Conservation (phyloP, 2,797 vertebrate genomes). For the Falco columbarius region DNA sequence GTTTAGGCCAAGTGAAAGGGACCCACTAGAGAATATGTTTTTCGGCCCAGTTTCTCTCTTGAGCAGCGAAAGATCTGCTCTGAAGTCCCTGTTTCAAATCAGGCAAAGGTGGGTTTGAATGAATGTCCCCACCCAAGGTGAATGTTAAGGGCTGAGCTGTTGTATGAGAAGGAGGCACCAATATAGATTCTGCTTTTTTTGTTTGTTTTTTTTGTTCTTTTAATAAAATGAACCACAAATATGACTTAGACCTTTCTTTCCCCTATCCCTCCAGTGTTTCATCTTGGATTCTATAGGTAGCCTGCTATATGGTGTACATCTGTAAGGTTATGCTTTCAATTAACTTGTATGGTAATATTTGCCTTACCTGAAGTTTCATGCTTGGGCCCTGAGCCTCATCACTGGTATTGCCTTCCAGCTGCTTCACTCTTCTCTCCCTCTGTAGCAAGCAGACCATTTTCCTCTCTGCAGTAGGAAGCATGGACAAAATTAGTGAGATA, state of each 20-base stretch:
- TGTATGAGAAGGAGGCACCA: background rate
- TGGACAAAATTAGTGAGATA: background rate
- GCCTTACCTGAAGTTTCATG: background rate
- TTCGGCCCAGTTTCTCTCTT: background rate
- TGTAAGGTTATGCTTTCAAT: background rate
- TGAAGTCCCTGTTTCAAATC: background rate
- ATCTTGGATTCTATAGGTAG: background rate
- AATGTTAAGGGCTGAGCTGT: background rate
- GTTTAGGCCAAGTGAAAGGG: background rate
- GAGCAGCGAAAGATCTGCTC: background rate
- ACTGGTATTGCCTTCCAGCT: background rate
- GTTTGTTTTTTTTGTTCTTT: background rate
- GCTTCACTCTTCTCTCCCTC: background rate
- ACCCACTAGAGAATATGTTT: background rate
- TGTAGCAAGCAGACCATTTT: background rate
- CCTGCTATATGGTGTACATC: background rate
- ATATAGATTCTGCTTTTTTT: background rate
- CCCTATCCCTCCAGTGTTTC: background rate
- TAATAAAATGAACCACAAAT: background rate
- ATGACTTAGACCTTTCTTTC: background rate
- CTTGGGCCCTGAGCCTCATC: background rate
- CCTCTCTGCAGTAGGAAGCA: background rate
- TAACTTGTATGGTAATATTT: background rate
- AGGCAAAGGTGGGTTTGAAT: background rate
- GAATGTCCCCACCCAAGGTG: background rate